A percentile compares a stretch with the other conserved stretches of the same genome.
These are phyloP conservation scores for Penaeus monodon DNA, from an alignment of 2,888 invertebrate species.

Conservation along the genomic window DNA sequence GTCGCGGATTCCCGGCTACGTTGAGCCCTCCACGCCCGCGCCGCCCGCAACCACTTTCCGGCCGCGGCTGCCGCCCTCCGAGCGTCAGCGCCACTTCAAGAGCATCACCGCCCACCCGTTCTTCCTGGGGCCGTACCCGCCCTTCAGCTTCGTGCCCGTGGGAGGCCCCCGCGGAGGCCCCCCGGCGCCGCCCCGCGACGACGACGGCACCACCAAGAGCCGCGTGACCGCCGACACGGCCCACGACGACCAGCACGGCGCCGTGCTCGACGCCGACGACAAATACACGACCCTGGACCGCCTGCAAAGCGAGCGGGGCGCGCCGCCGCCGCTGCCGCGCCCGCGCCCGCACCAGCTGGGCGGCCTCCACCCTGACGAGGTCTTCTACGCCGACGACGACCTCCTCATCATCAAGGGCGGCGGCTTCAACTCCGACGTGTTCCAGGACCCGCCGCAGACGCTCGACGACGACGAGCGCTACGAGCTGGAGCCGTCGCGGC, in stretches of 20 bases:
- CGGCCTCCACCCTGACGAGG: conserved; percentile 64
- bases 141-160: conserved; percentile 26
- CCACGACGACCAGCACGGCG: conserved; percentile 20
- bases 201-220: conserved; percentile 52
- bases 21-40: conserved; percentile 17
- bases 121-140: conserved; percentile 24
- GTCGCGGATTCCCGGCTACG: conserved; percentile 47
- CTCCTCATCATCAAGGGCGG: conserved; percentile 66
- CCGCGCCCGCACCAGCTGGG: conserved; percentile 69
- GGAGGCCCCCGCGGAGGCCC: conserved; percentile 19
- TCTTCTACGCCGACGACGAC: conserved; percentile 65
- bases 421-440: conserved; percentile 48
- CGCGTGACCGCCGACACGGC: conserved; percentile 32
- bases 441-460: conserved; percentile 38
- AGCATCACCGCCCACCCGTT: conserved; percentile 28
- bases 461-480: conserved; percentile 30
- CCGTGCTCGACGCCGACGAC: conserved; percentile 40
- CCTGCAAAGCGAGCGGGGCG: conserved; percentile 45
- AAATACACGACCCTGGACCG: conserved; percentile 63
- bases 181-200: neutral
- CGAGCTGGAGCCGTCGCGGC: neutral
- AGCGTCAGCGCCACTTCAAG: neutral
- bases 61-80: neutral
- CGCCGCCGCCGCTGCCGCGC: conserved; percentile 29
- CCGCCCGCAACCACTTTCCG: conserved; percentile 40